A percentile compares a stretch with the other conserved stretches of the same genome.
phyloP scores from a whole-genome alignment of 2,888 invertebrate genomes.

The Erpobdella octoculata region DNA sequence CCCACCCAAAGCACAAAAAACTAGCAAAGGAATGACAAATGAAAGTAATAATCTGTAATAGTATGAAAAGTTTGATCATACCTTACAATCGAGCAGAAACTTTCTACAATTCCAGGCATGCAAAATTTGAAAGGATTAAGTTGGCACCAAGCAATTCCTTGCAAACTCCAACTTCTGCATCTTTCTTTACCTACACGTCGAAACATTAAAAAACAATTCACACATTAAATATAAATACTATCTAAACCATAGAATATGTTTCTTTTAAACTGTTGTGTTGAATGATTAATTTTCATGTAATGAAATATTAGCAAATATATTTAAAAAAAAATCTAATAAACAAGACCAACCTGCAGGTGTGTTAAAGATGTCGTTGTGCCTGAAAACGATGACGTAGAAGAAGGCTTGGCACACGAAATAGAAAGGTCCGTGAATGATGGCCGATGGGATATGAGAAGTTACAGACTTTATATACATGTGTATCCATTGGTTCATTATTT shows the following conservation, averaged over 20 bases:
- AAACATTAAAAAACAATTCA: no score
- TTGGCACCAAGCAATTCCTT: constrained; percentile 73
- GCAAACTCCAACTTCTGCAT: constrained; percentile 72
- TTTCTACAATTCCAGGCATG: constrained; percentile 51
- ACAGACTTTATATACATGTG: constrained; percentile 74
- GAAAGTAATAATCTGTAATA: no score
- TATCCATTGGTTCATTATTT: constrained; percentile 68
- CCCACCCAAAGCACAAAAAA: no score
- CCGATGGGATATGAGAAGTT: constrained; percentile 56
- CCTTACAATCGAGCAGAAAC: constrained; percentile 53
- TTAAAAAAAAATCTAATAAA: no score
- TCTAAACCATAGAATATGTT: no score
- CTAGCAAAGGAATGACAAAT: no score
- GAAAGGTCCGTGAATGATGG: constrained; percentile 71
- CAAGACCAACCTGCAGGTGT: constrained; percentile 66
- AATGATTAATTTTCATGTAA: no score
- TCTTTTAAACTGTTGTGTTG: no score
- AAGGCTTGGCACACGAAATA: constrained; percentile 83
- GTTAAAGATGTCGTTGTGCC: constrained; percentile 72
- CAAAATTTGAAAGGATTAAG: constrained; percentile 82
- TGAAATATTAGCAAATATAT: no score
- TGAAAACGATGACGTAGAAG: constrained; percentile 83
- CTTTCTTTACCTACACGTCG: constrained; percentile 64
- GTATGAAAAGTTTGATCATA: constrained; percentile 40
- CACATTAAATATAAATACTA: no score